Evolutionary conservation across 2,797 vertebrate genomes (phyloP).

Genomic region (Thunnus albacares): DNA sequence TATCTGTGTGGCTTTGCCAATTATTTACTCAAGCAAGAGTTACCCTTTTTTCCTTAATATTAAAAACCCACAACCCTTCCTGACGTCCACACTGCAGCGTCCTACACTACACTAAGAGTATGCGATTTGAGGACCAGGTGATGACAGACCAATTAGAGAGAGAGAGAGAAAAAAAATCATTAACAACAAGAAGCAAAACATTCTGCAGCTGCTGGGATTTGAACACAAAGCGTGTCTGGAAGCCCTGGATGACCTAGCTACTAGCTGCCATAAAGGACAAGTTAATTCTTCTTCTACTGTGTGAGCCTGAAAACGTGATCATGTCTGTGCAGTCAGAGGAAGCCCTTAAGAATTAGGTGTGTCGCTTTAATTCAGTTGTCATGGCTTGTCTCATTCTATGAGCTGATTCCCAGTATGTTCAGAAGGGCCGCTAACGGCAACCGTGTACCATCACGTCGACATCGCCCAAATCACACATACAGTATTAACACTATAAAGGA

Average conservation of each 20-base stretch:
- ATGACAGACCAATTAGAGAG: slow-evolving; percentile 35
- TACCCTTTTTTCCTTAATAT: slow-evolving; percentile 31
- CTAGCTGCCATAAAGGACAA: slow-evolving; percentile 87
- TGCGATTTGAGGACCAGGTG: slow-evolving; percentile 37
- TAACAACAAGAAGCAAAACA: slow-evolving; percentile 66
- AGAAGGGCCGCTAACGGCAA: slow-evolving; percentile 59
- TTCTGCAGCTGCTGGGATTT: slow-evolving; percentile 84
- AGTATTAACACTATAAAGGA: slow-evolving; percentile 71
- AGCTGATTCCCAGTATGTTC: slow-evolving; percentile 62
- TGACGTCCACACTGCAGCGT: slow-evolving; percentile 35
- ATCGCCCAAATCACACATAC: slow-evolving; percentile 49
- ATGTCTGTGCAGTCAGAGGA: slow-evolving; percentile 82
- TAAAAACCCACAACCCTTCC: slow-evolving; percentile 38
- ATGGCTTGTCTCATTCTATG: slow-evolving; percentile 85
- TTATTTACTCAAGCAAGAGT: slow-evolving; percentile 38
- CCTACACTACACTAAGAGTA: slow-evolving; percentile 4
- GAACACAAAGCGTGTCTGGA: slow-evolving; percentile 85
- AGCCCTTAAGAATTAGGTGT: slow-evolving; percentile 84
- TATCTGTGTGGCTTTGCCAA: background rate
- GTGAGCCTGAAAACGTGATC: slow-evolving; percentile 73
- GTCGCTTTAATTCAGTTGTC: slow-evolving; percentile 63
- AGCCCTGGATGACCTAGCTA: slow-evolving; percentile 90
- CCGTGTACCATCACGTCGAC: slow-evolving; percentile 42
- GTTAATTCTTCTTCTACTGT: slow-evolving; percentile 73
- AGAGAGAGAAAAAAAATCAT: background rate